Base-by-base conservation (phyloP, 1,140 invertebrate species). In the Eupeodes corollae region DNA sequence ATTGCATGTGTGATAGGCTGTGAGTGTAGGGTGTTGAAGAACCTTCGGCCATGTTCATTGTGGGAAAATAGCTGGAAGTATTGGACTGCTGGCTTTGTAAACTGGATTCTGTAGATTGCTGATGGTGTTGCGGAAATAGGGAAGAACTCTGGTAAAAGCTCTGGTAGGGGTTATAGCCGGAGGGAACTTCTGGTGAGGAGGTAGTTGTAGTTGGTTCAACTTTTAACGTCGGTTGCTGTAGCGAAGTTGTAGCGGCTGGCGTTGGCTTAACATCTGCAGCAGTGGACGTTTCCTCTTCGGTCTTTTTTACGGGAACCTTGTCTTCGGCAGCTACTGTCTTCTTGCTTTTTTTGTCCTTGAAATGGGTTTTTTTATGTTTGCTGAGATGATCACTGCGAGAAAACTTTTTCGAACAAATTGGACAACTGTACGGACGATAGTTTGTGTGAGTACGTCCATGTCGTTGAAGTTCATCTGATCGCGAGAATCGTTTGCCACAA, bases 401-500 rank as follows among this genome's bases (percentile, higher is more conserved):
- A 60, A 91, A 91, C 18, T 80, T 70, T 59, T 91, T 90, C 3
- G 74, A 74, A 57, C 88, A 91, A 3, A 79, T 73, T 2, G 71
- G 69, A 58, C 87, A 91, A 2, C 75, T 71, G 60, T 89, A 89
- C 1, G 85, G 75, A 47, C 90, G 89, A 50, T 88, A 83, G 0
- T 88, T 88, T 0, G 86, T 88, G 57, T 91, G 88, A 0, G 84
- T 90, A 3, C 87, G 70, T 0, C 79, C 68, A 53, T 91, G 88
- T 16, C 90, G 74, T 45, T 90, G 86, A 12, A 94, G 70, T 56
- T 94, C 90, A 57, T 93, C 90, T 9, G 87, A 91, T 10, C 90
- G 74, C 0, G 87, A 91, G 67, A 95, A 95, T 14, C 80, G 72
- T 74, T 91, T 93, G 1, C 82, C 82, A 60, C 91, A 95, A 26